Evolutionary conservation across 2,797 vertebrate genomes (phyloP).

Genomic region (Cynopterus sphinx): DNA sequence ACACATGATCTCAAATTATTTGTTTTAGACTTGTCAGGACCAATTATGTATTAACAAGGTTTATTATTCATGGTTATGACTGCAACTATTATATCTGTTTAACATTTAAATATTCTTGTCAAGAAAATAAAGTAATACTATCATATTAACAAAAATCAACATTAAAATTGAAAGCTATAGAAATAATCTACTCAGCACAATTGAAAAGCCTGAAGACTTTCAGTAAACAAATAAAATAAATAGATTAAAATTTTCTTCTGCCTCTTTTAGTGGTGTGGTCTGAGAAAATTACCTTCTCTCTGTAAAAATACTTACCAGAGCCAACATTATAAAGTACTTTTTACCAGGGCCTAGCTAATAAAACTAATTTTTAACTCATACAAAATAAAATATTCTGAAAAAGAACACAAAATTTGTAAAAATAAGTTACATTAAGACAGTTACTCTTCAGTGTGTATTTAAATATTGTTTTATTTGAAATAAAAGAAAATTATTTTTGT

Average conservation of each 20-base stretch:
- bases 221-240: neutral
- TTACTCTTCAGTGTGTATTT: neutral
- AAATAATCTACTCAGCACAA: neutral
- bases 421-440: constrained; percentile 12
- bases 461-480: constrained; percentile 16
- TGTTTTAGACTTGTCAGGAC: neutral
- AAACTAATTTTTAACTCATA: neutral
- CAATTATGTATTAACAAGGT: neutral
- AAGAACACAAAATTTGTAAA: neutral
- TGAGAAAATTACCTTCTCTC: neutral
- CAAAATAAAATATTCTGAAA: constrained; percentile 44
- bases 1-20: neutral
- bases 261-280: neutral
- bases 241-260: neutral
- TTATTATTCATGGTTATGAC: neutral
- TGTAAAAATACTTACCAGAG: neutral
- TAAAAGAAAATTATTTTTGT: neutral
- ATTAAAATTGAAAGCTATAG: neutral
- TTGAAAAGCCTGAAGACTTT: neutral
- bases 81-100: neutral
- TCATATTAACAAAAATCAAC: neutral
- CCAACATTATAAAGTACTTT: neutral
- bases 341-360: neutral
- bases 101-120: neutral
- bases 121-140: neutral